A percentile compares a stretch with the other conserved stretches of the same genome.
Evolutionary conservation across 2,113 vertebrate species (phyloP).

Genomic region (Cochlearius cochlearius): DNA sequence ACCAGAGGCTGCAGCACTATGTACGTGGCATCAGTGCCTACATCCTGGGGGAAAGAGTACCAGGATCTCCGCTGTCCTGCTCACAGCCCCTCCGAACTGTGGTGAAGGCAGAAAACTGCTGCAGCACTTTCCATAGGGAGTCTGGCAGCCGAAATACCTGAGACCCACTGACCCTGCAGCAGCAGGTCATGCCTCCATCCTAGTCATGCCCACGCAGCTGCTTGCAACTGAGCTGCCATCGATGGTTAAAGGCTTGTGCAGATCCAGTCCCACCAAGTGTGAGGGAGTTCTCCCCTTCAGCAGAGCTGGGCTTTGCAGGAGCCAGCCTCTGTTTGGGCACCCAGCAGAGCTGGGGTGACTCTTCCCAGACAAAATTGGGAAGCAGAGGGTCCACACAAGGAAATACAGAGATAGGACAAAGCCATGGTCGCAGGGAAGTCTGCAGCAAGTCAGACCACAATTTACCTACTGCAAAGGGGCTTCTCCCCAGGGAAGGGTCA

Average conservation of each 20-base stretch:
- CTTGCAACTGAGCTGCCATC: neutral
- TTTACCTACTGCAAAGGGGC: neutral
- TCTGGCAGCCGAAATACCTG: rapidly evolving
- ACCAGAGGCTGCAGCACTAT: neutral
- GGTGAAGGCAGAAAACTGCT: neutral
- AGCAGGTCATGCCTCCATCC: neutral
- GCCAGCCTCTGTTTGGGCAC: neutral
- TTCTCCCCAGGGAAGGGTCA: neutral
- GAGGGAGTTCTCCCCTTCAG: neutral
- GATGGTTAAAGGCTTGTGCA: neutral
- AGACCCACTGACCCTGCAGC: neutral
- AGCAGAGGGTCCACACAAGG: neutral
- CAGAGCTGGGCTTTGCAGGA: neutral
- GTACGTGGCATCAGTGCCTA: neutral
- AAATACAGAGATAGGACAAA: neutral
- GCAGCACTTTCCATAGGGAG: neutral
- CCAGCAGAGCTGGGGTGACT: neutral
- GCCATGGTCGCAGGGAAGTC: neutral
- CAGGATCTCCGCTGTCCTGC: neutral
- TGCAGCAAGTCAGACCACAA: neutral
- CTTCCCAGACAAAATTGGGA: neutral
- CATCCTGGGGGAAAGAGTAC: neutral
- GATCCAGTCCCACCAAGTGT: rapidly evolving
- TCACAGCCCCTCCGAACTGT: neutral
- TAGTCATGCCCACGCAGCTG: neutral